phyloP scores from a whole-genome alignment of 1,140 invertebrate species.

The Homarus americanus region DNA sequence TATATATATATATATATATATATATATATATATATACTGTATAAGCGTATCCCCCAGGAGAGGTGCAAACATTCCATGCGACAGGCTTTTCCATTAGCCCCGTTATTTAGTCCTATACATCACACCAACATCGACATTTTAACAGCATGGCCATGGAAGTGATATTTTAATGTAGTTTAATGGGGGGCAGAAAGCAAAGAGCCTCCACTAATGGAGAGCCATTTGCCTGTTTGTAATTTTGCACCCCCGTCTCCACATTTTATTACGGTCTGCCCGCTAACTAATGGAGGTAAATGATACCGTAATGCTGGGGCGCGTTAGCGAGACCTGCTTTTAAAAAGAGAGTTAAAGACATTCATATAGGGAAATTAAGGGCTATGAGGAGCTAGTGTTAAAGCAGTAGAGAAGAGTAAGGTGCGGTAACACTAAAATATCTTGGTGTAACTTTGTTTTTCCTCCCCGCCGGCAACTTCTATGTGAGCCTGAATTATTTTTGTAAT shows the following conservation, averaged over 20 bases:
- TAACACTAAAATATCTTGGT: background rate
- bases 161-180: conserved; percentile 70
- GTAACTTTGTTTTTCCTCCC: background rate
- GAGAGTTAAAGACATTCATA: conserved; percentile 61
- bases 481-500: background rate
- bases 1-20: conserved; percentile 24
- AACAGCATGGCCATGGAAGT: conserved; percentile 63
- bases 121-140: conserved; percentile 66
- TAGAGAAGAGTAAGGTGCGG: background rate
- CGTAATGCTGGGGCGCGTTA: conserved; percentile 47
- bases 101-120: conserved; percentile 62
- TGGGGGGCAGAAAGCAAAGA: conserved; percentile 63
- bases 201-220: conserved; percentile 67
- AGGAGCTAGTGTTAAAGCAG: conserved; percentile 6
- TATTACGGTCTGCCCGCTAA: conserved; percentile 65
- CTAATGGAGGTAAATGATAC: conserved; percentile 70
- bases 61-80: background rate
- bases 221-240: conserved; percentile 71
- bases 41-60: background rate
- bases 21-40: background rate
- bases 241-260: conserved; percentile 59
- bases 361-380: conserved; percentile 45
- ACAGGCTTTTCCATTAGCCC: conserved; percentile 28
- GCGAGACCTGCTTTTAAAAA: conserved; percentile 48
- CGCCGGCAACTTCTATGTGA: background rate